Percentiles rank a stretch among this genome's conserved stretches.
Conservation (phyloP, 2,113 vertebrate species). For the Etheostoma spectabile region DNA sequence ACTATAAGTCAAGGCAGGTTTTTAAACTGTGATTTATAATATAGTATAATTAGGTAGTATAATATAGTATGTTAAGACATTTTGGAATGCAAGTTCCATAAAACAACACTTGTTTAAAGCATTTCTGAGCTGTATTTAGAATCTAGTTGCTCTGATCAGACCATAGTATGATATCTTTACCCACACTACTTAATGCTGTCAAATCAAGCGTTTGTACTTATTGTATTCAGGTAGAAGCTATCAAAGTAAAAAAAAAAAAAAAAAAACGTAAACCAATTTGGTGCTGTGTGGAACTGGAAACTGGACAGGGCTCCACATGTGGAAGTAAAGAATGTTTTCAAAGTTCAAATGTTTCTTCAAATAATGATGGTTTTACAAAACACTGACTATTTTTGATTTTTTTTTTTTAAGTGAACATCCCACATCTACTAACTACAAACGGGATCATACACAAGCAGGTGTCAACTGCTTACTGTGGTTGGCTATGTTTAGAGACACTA, state of each 20-base stretch:
- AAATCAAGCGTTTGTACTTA: neutral
- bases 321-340: constrained; percentile 24
- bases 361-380: constrained; percentile 28
- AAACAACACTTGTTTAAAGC: neutral
- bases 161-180: neutral
- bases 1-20: constrained; percentile 8
- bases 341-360: constrained; percentile 31
- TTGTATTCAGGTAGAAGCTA: constrained; percentile 6
- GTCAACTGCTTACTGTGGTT: neutral
- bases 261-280: neutral
- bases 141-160: neutral
- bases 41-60: neutral
- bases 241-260: neutral
- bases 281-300: neutral
- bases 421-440: constrained; percentile 20
- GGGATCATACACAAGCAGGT: constrained; percentile 10
- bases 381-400: constrained; percentile 15
- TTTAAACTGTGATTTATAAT: neutral
- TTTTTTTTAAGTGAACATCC: constrained; percentile 24
- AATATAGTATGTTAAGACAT: neutral
- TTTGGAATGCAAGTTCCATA: neutral
- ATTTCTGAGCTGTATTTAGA: neutral
- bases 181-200: neutral
- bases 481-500: neutral
- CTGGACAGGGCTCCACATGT: neutral